A percentile compares a stretch with the other conserved stretches of the same genome.
phyloP scores from a whole-genome alignment of 2,113 vertebrate genomes.

The Tringa solitaria region DNA sequence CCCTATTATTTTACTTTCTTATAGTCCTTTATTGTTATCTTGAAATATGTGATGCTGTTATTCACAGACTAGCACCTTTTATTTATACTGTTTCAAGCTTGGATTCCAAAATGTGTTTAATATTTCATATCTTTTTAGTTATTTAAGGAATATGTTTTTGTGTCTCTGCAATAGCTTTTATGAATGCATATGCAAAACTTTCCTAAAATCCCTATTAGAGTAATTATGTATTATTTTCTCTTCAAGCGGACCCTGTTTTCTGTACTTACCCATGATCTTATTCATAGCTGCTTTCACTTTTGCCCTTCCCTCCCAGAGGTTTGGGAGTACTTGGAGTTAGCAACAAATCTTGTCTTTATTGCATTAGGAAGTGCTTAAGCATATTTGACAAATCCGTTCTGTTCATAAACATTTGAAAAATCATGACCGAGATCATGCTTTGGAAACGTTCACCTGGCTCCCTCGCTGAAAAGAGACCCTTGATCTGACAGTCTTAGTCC shows the following conservation, averaged over 20 bases:
- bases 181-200: background rate
- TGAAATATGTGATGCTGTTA: background rate
- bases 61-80: background rate
- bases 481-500: background rate
- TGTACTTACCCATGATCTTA: background rate
- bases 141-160: background rate
- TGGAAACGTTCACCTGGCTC: background rate
- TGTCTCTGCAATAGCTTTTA: background rate
- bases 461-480: background rate
- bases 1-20: background rate
- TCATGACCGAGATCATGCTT: background rate
- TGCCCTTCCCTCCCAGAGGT: background rate
- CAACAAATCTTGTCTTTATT: background rate
- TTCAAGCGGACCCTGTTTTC: background rate
- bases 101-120: background rate
- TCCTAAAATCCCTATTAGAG: background rate
- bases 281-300: background rate
- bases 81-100: background rate
- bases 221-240: background rate
- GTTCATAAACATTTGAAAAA: background rate
- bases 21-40: background rate
- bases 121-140: background rate
- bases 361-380: background rate
- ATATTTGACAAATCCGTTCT: background rate
- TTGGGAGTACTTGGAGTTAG: background rate